Evolutionary conservation across 2,888 invertebrate species (phyloP).

Genomic region (Lithophane leautieri): DNA sequence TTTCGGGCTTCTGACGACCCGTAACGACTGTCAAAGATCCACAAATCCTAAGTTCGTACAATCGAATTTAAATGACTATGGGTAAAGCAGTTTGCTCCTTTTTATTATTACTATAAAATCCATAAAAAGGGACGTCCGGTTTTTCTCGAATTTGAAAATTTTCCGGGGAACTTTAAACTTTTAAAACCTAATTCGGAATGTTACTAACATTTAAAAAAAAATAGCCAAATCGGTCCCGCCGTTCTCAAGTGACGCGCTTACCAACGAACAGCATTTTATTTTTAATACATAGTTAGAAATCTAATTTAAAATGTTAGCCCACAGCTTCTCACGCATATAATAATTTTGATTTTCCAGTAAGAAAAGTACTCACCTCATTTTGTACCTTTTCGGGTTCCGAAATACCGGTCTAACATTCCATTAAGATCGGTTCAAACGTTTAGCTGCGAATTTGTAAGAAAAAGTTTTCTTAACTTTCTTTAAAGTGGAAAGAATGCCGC

Average conservation of each 20-base stretch:
- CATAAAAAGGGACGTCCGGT: neutral
- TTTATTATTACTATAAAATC: no score
- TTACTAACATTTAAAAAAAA: neutral
- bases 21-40: no score
- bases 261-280: slow-evolving; percentile 2
- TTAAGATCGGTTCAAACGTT: slow-evolving; percentile 30
- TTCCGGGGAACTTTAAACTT: neutral
- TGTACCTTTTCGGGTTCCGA: slow-evolving; percentile 1
- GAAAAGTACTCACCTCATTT: neutral
- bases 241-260: neutral
- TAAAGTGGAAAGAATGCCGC: slow-evolving; percentile 7
- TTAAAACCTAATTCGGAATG: neutral
- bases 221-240: neutral
- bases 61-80: no score
- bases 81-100: no score
- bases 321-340: neutral
- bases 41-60: no score
- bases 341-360: slow-evolving; percentile 19
- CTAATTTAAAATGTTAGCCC: neutral
- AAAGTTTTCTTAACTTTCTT: slow-evolving; percentile 33
- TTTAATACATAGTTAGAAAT: neutral
- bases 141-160: neutral
- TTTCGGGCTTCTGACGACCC: no score
- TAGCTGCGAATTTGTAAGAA: slow-evolving; percentile 8
- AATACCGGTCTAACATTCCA: slow-evolving; percentile 20